phyloP scores from a whole-genome alignment of 2,113 vertebrate genomes.

The Xenopus laevis region DNA sequence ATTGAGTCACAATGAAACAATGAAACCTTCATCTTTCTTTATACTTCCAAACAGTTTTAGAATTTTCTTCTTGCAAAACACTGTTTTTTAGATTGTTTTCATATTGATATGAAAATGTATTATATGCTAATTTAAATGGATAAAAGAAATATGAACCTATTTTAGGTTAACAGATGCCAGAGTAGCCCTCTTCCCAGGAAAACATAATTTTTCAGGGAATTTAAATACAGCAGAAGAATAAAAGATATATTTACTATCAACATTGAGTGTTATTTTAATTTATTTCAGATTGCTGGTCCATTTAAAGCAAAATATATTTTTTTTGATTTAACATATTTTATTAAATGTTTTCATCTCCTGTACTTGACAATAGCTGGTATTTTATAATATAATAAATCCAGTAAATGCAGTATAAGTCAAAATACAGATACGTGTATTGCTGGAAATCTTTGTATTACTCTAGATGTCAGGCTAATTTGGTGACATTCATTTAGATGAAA shows the following conservation, averaged over 20 bases:
- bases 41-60: too few species aligned
- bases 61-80: too few species aligned
- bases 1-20: too few species aligned
- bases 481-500: background rate
- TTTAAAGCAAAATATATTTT: constrained; percentile 14
- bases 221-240: background rate
- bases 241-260: constrained; percentile 17
- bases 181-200: too few species aligned
- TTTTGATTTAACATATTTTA: constrained; percentile 20
- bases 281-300: constrained; percentile 3
- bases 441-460: background rate
- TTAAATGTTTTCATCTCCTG: constrained; percentile 14
- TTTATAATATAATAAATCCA: constrained; percentile 13
- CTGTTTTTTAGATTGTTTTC: too few species aligned
- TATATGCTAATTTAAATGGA: too few species aligned
- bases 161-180: too few species aligned
- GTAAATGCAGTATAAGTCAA: constrained; percentile 3
- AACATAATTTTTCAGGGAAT: too few species aligned
- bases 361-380: constrained; percentile 9
- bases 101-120: too few species aligned
- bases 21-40: too few species aligned
- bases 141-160: too few species aligned
- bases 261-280: constrained; percentile 26
- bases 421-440: constrained; percentile 14
- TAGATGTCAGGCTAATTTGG: too few species aligned